Evolutionary conservation across 2,888 invertebrate species (phyloP), one percentile per base, ranked within the genome.

Genomic region (Cheilosia scutellata): DNA sequence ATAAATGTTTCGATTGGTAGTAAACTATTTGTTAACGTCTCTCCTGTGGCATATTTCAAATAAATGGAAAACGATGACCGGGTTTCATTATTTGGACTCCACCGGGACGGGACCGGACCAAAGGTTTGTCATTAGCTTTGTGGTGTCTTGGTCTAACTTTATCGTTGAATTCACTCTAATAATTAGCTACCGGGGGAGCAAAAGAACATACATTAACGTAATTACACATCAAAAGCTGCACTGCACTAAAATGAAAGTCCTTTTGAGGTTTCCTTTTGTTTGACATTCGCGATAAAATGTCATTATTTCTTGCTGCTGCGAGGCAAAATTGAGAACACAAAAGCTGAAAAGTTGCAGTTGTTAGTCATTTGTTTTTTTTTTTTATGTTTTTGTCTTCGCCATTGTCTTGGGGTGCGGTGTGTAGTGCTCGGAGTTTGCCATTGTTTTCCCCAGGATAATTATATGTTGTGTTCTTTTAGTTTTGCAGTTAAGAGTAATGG

Each of bases 191-290:
- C 37, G 75, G 58, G 55, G 2, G 37, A 44, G 55, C 47, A 51
- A 44, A 53, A 57, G 47, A 51, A 49, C 60, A 68, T 42, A 58
- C 65, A 74, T 65, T 75, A 84, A 75, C 47, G 62, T 55, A 84
- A 80, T 79, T 80, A 55, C 58, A 71, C 65, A 65, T 80, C 58
- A 86, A 80, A 76, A 71, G 75, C 60, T 79, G 58, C 80, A 63
- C 68, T 65, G 44, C 76, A 58, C 63, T 65, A 40, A 74, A 75
- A 65, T 33, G 62, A 57, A 40, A 79, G 57, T 75, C 63, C 68
- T 71, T 70, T 62, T 71, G 63, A 44, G 49, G 62, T 58, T 76
- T 25, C 5, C 42, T 53, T 66, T 70, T 63, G 55, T 63, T 57
- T 70, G 72, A 60, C 75, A 51, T 75, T 68, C 49, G 76, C 75